Percentiles rank a stretch among this genome's conserved stretches.
Evolutionary conservation across 64 coral and sea anemone species (phyloP).

Genomic region (Catalaphyllia jardinei): DNA sequence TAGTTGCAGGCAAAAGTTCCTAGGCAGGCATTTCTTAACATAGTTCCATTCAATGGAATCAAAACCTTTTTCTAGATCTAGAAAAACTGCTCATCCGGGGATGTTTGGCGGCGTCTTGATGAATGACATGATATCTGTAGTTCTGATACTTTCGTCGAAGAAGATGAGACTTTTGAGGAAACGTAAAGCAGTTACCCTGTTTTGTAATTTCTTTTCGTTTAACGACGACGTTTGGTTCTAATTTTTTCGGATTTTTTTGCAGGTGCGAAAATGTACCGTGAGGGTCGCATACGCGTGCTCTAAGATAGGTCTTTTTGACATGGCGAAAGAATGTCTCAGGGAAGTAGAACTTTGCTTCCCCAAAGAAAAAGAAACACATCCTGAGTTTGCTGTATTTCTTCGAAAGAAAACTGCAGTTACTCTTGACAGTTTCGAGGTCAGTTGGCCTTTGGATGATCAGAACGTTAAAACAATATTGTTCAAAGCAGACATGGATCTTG

Average conservation of each 20-base stretch:
- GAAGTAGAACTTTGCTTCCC: slow-evolving; percentile 5
- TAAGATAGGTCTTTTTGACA: slow-evolving; percentile 4
- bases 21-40: neutral
- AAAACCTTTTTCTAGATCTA: neutral
- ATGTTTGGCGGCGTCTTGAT: too few relatives aligned
- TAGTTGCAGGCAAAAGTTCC: neutral
- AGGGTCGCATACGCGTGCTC: slow-evolving; percentile 5
- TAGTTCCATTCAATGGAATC: slow-evolving; percentile 29
- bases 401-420: slow-evolving; percentile 6
- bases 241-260: neutral
- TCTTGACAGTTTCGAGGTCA: neutral
- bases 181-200: too few relatives aligned
- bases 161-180: too few relatives aligned
- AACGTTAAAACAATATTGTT: neutral
- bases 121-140: too few relatives aligned
- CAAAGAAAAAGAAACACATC: neutral
- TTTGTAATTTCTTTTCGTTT: too few relatives aligned
- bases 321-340: neutral
- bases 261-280: neutral
- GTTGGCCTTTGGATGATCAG: neutral
- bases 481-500: neutral
- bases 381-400: slow-evolving; percentile 7
- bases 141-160: too few relatives aligned
- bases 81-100: too few relatives aligned
- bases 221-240: neutral